Percentiles rank a stretch among this genome's conserved stretches.
phyloP scores from a whole-genome alignment of 2,888 invertebrate genomes.

The Phanerotoma sp. region DNA sequence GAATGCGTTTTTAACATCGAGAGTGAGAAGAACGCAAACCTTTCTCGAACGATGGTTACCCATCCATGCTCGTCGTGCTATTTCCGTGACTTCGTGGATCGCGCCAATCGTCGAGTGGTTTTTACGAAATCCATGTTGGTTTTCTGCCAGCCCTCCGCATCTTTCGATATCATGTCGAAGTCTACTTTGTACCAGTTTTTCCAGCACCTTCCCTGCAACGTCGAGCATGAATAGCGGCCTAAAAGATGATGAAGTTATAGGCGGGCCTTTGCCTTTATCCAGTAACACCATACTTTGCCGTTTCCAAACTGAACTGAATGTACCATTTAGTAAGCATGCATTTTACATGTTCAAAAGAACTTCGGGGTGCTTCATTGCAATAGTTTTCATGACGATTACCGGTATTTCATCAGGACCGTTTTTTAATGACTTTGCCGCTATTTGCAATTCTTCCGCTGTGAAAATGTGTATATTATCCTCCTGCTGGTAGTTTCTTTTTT shows the following conservation, averaged over 20 bases:
- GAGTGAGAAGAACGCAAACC: too few relatives aligned
- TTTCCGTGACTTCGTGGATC: slow-evolving; percentile 10
- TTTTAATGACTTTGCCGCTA: too few relatives aligned
- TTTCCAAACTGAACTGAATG: neutral
- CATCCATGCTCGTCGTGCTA: slow-evolving; percentile 6
- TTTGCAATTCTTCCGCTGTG: too few relatives aligned
- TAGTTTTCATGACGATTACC: neutral
- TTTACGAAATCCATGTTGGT: slow-evolving; percentile 22
- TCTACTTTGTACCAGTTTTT: neutral
- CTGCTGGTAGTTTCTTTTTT: too few relatives aligned
- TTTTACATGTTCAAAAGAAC: neutral
- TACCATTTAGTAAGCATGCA: neutral
- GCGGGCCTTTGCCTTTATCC: neutral
- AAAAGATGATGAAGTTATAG: neutral
- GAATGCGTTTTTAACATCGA: too few relatives aligned
- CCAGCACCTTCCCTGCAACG: neutral
- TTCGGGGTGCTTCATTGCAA: neutral
- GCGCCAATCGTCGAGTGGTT: slow-evolving; percentile 28
- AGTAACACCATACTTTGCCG: neutral
- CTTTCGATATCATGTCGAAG: neutral
- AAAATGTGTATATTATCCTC: too few relatives aligned
- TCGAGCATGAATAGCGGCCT: neutral
- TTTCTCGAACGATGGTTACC: slow-evolving; percentile 1
- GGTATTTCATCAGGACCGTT: neutral
- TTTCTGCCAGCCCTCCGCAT: neutral